A percentile compares a stretch with the other conserved stretches of the same genome.
Conservation (phyloP, 1,140 invertebrate species). For the Penaeus chinensis region DNA sequence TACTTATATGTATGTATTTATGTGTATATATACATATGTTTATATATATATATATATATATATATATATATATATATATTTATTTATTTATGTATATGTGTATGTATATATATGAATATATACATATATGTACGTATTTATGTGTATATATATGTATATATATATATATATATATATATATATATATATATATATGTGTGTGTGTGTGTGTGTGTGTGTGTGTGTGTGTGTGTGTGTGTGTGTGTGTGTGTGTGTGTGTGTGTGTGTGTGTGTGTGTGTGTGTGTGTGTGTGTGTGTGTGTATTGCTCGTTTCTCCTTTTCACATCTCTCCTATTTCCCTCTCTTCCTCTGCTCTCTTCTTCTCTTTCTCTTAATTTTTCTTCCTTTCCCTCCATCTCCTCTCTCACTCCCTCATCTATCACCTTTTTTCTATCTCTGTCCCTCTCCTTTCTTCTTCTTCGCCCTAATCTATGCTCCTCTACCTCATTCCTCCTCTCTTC, state of each 20-base stretch:
- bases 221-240: too few species aligned
- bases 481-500: neutral
- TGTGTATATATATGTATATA: constrained; percentile 5
- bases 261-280: too few species aligned
- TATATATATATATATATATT: constrained; percentile 11
- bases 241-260: too few species aligned
- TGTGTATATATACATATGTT: neutral
- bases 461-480: neutral
- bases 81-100: neutral
- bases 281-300: too few species aligned
- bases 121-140: neutral
- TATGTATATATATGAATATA: neutral
- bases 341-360: too few species aligned
- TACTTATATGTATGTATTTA: neutral
- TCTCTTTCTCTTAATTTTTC: too few species aligned
- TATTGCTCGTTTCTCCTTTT: too few species aligned
- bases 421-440: neutral
- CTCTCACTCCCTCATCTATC: too few species aligned
- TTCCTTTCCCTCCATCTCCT: too few species aligned
- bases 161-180: neutral
- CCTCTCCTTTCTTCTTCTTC: neutral
- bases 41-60: constrained; percentile 13
- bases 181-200: too few species aligned
- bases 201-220: too few species aligned
- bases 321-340: too few species aligned